Percentiles rank a stretch among this genome's conserved stretches.
These are phyloP conservation scores for Tachina grossa DNA, from an alignment of 2,888 invertebrate genomes.

Conservation along the genomic window DNA sequence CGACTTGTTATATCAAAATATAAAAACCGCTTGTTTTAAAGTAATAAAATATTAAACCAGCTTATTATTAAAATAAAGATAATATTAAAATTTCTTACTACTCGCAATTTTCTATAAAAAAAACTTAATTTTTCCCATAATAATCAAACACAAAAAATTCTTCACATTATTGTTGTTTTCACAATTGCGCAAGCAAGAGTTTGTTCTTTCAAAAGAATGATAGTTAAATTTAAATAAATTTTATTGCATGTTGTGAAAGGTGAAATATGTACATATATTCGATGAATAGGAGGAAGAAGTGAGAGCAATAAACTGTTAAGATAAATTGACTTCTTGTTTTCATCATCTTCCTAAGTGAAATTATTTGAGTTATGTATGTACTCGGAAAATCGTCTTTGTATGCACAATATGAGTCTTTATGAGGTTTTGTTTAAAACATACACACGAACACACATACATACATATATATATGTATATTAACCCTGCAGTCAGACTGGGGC, in stretches of 20 bases:
- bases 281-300: neutral
- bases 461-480: neutral
- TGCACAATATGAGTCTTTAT: constrained; percentile 12
- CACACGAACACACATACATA: neutral
- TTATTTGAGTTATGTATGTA: constrained; percentile 43
- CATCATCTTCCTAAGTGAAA: constrained; percentile 53
- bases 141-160: neutral
- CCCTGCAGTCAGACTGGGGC: too few species aligned
- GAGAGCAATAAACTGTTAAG: constrained; percentile 69
- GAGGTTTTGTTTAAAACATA: neutral
- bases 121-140: too few species aligned
- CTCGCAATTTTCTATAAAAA: too few species aligned
- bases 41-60: too few species aligned
- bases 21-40: too few species aligned
- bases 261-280: neutral
- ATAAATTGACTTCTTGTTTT: constrained; percentile 58
- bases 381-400: constrained; percentile 52
- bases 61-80: too few species aligned
- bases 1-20: too few species aligned
- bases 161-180: neutral
- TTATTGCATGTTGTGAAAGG: constrained; percentile 19
- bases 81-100: too few species aligned
- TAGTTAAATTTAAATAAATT: constrained; percentile 54
- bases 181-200: neutral
- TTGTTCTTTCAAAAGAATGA: constrained; percentile 13